phyloP scores from a whole-genome alignment of 2,113 vertebrate species.

The Vulpes ferrilata region DNA sequence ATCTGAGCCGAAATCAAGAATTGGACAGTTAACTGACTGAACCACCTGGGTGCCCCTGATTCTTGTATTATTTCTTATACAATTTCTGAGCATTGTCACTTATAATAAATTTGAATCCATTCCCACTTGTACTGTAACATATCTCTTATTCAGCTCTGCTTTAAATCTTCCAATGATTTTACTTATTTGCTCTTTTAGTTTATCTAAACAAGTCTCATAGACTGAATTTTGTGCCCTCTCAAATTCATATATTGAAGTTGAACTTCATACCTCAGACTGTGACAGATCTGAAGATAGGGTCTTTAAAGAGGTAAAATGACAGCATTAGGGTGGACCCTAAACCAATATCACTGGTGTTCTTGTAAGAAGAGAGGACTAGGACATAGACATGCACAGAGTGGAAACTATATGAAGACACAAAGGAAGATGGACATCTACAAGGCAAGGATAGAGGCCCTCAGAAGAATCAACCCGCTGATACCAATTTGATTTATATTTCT shows the following conservation, averaged over 20 bases:
- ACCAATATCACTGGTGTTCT: background rate
- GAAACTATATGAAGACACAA: background rate
- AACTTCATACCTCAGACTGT: background rate
- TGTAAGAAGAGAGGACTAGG: background rate
- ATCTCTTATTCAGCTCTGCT: background rate
- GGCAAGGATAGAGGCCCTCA: background rate
- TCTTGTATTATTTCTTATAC: background rate
- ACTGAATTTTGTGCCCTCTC: background rate
- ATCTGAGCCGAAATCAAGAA: background rate
- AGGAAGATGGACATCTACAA: background rate
- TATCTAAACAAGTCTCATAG: background rate
- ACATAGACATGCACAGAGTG: accelerated
- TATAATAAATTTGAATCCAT: background rate
- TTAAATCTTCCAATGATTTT: background rate
- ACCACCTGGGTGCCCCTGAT: background rate
- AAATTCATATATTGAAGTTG: background rate
- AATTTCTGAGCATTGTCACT: background rate
- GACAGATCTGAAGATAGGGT: background rate
- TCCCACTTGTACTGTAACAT: background rate
- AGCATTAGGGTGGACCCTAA: background rate
- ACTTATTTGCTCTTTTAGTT: background rate
- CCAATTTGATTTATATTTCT: background rate
- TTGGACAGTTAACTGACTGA: background rate
- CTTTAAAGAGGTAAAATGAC: background rate
- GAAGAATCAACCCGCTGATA: background rate